Conservation (phyloP, 2,113 vertebrate species). For the Catharus bicknelli region DNA sequence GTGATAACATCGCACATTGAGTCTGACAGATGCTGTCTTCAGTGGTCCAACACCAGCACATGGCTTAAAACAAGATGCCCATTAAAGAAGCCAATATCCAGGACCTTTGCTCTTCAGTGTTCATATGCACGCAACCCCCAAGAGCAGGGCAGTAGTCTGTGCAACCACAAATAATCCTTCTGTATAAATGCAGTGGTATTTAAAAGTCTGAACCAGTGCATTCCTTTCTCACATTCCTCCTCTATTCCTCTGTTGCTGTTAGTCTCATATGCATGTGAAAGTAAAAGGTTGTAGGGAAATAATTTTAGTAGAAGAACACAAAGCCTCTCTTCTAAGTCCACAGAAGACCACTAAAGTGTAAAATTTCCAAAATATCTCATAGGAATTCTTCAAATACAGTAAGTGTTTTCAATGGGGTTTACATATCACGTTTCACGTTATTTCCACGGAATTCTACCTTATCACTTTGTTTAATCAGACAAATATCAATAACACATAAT, state of each 20-base stretch:
- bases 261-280: slow-evolving; percentile 58
- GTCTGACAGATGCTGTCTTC: slow-evolving; percentile 74
- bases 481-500: slow-evolving; percentile 72
- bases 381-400: slow-evolving; percentile 63
- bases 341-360: slow-evolving; percentile 69
- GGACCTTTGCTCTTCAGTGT: slow-evolving; percentile 26
- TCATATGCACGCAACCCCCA: slow-evolving; percentile 5
- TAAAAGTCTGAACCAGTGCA: slow-evolving; percentile 57
- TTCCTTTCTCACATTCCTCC: slow-evolving; percentile 50
- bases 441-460: slow-evolving; percentile 68
- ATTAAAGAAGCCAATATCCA: slow-evolving; percentile 18
- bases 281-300: slow-evolving; percentile 62
- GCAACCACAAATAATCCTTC: slow-evolving; percentile 47
- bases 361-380: slow-evolving; percentile 63
- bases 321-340: slow-evolving; percentile 66
- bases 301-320: slow-evolving; percentile 65
- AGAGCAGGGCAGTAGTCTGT: slow-evolving; percentile 48
- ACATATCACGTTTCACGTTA: slow-evolving; percentile 58
- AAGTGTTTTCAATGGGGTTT: slow-evolving; percentile 55
- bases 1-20: slow-evolving; percentile 68
- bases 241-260: slow-evolving; percentile 70
- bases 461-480: slow-evolving; percentile 71
- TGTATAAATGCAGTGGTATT: slow-evolving; percentile 51
- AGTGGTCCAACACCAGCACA: slow-evolving; percentile 64
- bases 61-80: slow-evolving; percentile 50